A percentile compares a stretch with the other conserved stretches of the same genome.
Conservation (phyloP, 92 coral and sea anemone species). For the Diadumene lineata region DNA sequence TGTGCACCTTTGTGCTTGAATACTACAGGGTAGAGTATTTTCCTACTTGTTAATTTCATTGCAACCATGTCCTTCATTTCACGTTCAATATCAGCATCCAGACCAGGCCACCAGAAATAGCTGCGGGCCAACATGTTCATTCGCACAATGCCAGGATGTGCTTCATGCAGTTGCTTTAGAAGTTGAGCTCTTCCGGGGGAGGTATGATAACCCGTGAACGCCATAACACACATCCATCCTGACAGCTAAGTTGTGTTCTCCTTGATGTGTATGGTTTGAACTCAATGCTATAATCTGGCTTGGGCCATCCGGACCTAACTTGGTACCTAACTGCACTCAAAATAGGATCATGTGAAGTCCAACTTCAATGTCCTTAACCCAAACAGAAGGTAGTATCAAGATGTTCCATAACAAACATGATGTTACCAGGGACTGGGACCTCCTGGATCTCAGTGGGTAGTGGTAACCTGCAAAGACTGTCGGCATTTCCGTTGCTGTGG, state of each 20-base stretch:
- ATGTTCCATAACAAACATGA: conserved; percentile 7
- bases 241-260: conserved; percentile 6
- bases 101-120: conserved; percentile 43
- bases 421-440: conserved; percentile 16
- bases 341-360: conserved; percentile 26
- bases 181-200: conserved; percentile 9
- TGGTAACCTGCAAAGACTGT: conserved; percentile 37
- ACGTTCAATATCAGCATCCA: conserved; percentile 24
- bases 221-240: conserved; percentile 1
- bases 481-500: conserved; percentile 25
- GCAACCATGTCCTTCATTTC: conserved; percentile 3
- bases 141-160: conserved; percentile 29
- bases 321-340: conserved; percentile 16
- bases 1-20: too few species aligned
- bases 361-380: conserved; percentile 18
- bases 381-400: conserved; percentile 3
- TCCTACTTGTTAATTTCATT: too few species aligned
- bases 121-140: conserved; percentile 22
- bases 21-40: too few species aligned
- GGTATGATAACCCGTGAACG: not conserved
- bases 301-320: not conserved
- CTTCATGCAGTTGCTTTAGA: conserved; percentile 2
- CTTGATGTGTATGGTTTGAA: not conserved
- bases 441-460: not conserved
- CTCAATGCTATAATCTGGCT: not conserved